Evolutionary conservation across 2,888 invertebrate genomes (phyloP), one percentile per base, ranked within the genome.

Genomic region (Corythucha ciliata): DNA sequence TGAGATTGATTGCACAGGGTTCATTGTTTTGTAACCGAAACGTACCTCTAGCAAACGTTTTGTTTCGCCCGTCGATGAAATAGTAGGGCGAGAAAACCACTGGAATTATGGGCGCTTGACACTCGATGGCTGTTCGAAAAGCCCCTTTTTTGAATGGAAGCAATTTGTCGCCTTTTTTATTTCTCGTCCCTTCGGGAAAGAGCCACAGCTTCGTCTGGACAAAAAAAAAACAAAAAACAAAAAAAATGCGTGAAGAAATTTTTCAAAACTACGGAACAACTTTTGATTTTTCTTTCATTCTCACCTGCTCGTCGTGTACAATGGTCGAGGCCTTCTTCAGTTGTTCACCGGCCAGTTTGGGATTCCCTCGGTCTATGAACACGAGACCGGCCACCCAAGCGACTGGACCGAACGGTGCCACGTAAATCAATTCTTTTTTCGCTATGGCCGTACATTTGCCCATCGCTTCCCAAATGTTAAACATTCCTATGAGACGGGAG

Each of bases 91-190:
- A 91, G 67, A 83, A 84, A 16, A 93, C 91, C 37, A 93, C 80
- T 6, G 93, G 93, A 67, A 91, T 72, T 57, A 94, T 83, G 21
- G 93, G 92, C 62, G 90, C 77, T 72, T 90, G 86, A 22, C 84
- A 80, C 65, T 83, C 79, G 61, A 93, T 82, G 44, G 96, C 94
- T 65, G 92, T 76, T 69, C 91, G 87, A 70, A 96, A 96, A 48
- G 93, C 94, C 47, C 94, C 96, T 69, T 93, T 96, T 69, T 96
- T 97, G 68, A 97, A 97, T 1, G 86, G 78, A 65, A 94, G 83
- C 69, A 97, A 78, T 62, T 79, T 78, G 14, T 84, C 86, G 25
- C 80, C 82, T 62, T 84, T 85, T 61, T 78, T 79, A 57, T 63
- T 73, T 57, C 96, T 75, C 22, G 93, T 92, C 12, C 96, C 96